These are phyloP conservation scores for Clusia tigrina DNA, from an alignment of 2,888 invertebrate species.

Conservation along the genomic window DNA sequence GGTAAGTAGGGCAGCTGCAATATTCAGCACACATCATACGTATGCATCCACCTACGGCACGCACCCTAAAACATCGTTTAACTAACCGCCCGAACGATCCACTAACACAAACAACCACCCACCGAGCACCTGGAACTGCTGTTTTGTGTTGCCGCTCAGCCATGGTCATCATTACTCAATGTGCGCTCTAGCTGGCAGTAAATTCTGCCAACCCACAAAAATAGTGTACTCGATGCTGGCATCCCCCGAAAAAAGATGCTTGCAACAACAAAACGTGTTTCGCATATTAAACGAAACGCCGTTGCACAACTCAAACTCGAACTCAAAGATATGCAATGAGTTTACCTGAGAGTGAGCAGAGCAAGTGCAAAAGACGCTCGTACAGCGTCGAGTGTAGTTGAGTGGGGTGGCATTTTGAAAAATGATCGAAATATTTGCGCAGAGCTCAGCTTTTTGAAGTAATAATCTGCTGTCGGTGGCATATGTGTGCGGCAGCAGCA, in stretches of 20 bases:
- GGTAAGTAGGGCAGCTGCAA: background rate
- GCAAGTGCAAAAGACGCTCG: background rate
- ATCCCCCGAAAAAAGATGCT: background rate
- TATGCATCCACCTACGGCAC: background rate
- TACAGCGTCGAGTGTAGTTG: background rate
- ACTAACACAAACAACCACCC: no score
- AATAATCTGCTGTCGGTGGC: slow-evolving; percentile 1
- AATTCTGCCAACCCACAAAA: background rate
- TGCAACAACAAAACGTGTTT: background rate
- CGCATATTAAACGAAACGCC: slow-evolving; percentile 8
- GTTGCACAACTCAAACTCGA: background rate
- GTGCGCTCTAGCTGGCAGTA: no score
- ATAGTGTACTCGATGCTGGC: background rate
- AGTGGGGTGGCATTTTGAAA: no score
- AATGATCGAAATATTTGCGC: background rate
- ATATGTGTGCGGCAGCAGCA: no score
- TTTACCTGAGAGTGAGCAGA: background rate
- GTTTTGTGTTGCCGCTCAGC: background rate
- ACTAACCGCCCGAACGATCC: no score
- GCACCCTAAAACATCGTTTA: background rate
- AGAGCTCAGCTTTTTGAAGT: slow-evolving; percentile 4
- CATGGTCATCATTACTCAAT: slow-evolving; percentile 8
- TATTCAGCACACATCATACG: background rate
- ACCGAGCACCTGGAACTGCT: background rate
- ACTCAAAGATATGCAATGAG: background rate